Base-by-base conservation (phyloP, 2,797 vertebrate genomes). In the Sus cebifrons region DNA sequence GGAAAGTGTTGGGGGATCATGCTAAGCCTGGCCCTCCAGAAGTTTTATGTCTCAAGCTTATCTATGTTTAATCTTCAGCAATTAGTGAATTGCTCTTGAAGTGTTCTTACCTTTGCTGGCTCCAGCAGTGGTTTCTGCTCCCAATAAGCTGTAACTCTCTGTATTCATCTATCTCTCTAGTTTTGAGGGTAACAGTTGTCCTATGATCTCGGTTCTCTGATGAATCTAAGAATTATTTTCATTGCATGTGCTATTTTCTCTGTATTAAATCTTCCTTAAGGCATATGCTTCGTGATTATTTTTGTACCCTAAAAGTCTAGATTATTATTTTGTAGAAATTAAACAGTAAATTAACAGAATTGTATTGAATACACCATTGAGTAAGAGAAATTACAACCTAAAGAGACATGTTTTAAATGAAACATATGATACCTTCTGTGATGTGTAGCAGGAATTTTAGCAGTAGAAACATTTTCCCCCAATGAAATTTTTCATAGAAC, bases 321-420 rank as follows among this genome's bases (percentile, higher is more conserved):
- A 91, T 73, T 64, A 32, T 62, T 92, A 27, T 75, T 71, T 92
- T 77, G 13, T 73, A 67, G n/a, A 78, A 62, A 54, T 68, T 58
- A 65, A 79, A 88, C 14, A 73, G 29, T 49, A 62, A 16, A 64
- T 18, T 85, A 49, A 56, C 14, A 15, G 13, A 77, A 73, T 21
- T 94, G 20, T 17, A 88, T 44, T 44, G 21, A 79, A 36, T 44
- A 83, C 29, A 11, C 18, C 14, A n/a, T 32, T 82, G 15, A 92
- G 29, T 83, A 67, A 95, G 58, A 84, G 32, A 94, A 87, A 89
- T 11, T 71, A 2, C 8, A 75, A 85, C 40, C 29, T 58, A 56
- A 52, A 81, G 2, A 21, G 15, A 25, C 15, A 29, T 75, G 15
- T 64, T 75, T 94, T 94, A 92, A 73, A 56, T 70, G 54, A 58